Evolutionary conservation across 2,113 vertebrate species (phyloP), one percentile per base, ranked within the genome.

Genomic region (Potamarius usumacintae): DNA sequence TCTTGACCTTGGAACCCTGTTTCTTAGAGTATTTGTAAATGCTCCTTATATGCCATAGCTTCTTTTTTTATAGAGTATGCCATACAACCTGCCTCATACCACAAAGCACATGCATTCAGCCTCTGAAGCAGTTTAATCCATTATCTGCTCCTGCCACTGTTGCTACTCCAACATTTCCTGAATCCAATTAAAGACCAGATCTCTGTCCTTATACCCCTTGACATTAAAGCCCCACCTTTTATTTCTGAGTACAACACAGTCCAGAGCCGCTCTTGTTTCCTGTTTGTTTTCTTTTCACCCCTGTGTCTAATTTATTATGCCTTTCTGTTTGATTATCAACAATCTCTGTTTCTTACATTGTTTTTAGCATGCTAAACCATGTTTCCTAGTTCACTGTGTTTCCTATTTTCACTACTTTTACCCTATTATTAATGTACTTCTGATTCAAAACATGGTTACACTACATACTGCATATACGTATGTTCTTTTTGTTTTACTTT

Each of bases 211-310:
- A n/a, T 79, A 55, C 25, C n/a, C 52, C 25, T 77, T 79, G 76
- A 27, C 52, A 17, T 8, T 55, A 79, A 11, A 50, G 48, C 74
- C 20, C 22, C 48, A 53, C 48, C 74, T 53, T 9, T 76, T 76
- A 76, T 76, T 50, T 20, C 48, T 25, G 72, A 77, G 11, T 14
- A 52, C 74, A 14, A 77, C 71, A 74, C 9, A 10, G 71, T 74
- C 20, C 50, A 77, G 74, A 25, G 48, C 10, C 10, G 25, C 25
- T 79, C 50, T 55, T 27, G 25, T 17, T 79, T 79, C 76, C 76
- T 55, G 52, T 55, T 79, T n/a, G 76, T 78, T 78, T 27, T n/a
- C 12, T 15, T 78, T 78, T 53, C 50, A 78, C 76, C 76, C n/a
- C 52, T 79, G 25, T 57, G 7, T 57, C 11, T 77, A 79, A 79